Evolutionary conservation across 2,888 invertebrate genomes (phyloP), one percentile per base, ranked within the genome.

Genomic region (Drosophila parthenogenetica): DNA sequence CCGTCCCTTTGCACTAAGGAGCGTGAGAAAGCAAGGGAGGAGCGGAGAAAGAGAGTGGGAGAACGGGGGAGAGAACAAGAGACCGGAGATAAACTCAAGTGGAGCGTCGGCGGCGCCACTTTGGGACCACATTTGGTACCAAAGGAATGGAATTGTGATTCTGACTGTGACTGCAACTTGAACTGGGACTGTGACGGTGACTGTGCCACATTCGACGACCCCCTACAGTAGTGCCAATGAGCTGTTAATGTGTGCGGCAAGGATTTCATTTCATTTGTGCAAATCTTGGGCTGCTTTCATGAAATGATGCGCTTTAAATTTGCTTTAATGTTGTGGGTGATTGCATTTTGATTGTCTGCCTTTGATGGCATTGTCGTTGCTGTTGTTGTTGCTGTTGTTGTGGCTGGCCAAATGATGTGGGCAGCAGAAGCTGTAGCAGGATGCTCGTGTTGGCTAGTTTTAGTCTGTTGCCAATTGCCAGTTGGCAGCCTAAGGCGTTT

Each of bases 221-320:
- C 90, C 91, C 90, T 84, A 83, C 86, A 76, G 90, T 79, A 89
- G 81, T 89, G 88, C 66, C 89, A 91, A 91, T 90, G 91, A 89
- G 90, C 90, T 90, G 90, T 89, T 91, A 90, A 90, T 90, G 90
- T 81, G 85, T 76, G 79, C 87, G 74, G 81, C 79, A 88, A 79
- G 87, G 78, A 86, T 85, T 89, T 82, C 89, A 75, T 77, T 88
- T 81, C 80, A 79, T 80, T 83, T 83, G 70, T 63, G 64, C 59
- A 58, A 68, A 57, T 71, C 71, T 55, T 42, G 19, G 61, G 16
- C 55, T 53, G 45, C 43, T 51, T 14, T 8, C 48, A 16, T 37
- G 54, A 69, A 69, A 71, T 74, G 65, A 71, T 87, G 71, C 49
- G 68, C 73, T 77, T 75, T 85, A 73, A 77, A 85, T 82, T 70